phyloP scores from a whole-genome alignment of 2,888 invertebrate species.

The Bellardia pandia region DNA sequence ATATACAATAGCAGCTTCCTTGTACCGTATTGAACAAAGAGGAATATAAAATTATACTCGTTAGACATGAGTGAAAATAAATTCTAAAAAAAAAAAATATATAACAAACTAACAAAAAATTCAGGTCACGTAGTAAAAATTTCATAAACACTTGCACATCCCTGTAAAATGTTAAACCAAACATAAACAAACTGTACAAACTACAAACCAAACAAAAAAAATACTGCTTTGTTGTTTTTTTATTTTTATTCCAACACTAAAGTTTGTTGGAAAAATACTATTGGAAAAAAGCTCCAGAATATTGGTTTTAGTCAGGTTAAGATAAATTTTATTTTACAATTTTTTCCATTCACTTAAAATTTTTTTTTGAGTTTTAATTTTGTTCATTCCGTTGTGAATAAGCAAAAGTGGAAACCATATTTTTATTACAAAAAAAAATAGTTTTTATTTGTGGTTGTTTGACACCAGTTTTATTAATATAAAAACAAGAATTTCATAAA shows the following conservation, averaged over 20 bases:
- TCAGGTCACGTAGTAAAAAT: constrained; percentile 64
- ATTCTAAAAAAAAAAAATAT: neutral
- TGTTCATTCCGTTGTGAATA: neutral
- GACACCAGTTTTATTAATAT: constrained; percentile 12
- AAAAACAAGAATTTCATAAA: neutral
- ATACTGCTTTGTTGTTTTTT: neutral
- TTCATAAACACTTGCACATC: constrained; percentile 60
- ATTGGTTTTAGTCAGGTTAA: constrained; percentile 46
- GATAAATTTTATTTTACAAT: constrained; percentile 29
- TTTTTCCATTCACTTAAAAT: neutral
- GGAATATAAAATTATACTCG: neutral
- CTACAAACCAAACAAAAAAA: neutral
- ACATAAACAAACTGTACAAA: constrained; percentile 13
- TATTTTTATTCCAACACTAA: neutral
- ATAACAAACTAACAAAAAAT: neutral
- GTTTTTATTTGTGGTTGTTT: constrained; percentile 21
- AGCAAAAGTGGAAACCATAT: constrained; percentile 9
- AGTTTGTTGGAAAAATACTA: constrained; percentile 5
- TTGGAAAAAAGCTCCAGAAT: neutral
- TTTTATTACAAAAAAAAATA: neutral
- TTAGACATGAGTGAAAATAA: neutral
- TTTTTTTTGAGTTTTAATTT: neutral
- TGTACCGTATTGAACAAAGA: neutral
- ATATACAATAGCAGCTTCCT: constrained; percentile 7
- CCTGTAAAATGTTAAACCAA: constrained; percentile 31